A percentile compares a stretch with the other conserved stretches of the same genome.
Evolutionary conservation across 1,140 invertebrate genomes (phyloP).

Genomic region (Drosophila gunungcola): DNA sequence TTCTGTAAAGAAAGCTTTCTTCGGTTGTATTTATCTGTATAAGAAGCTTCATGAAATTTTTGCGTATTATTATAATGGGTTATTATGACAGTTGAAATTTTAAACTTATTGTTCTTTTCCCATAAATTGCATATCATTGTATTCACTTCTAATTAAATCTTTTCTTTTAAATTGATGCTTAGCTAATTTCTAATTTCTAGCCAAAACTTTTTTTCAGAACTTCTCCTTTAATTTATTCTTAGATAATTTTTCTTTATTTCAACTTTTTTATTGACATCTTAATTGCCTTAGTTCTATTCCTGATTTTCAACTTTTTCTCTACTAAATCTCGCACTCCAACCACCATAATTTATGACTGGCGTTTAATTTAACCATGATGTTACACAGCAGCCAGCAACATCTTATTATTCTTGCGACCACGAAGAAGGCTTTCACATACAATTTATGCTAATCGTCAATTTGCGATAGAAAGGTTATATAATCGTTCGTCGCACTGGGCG

Average conservation of each 20-base stretch:
- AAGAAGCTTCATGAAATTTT: constrained; percentile 13
- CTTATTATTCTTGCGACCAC: constrained; percentile 20
- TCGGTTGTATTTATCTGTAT: background rate
- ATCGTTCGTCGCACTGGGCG: constrained; percentile 18
- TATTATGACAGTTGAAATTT: background rate
- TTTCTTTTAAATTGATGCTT: constrained; percentile 26
- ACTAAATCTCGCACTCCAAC: constrained; percentile 7
- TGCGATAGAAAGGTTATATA: constrained; percentile 68
- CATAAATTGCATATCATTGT: constrained; percentile 10
- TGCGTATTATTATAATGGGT: background rate
- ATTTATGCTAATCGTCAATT: constrained; percentile 53
- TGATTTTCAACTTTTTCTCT: constrained; percentile 43
- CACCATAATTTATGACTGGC: constrained; percentile 43
- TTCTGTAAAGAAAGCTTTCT: constrained; percentile 57
- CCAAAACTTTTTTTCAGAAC: constrained; percentile 9
- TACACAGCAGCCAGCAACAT: constrained; percentile 31
- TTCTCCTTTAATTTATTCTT: constrained; percentile 41
- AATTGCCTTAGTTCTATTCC: constrained; percentile 32
- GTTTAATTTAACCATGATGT: constrained; percentile 75
- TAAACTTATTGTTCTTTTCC: background rate
- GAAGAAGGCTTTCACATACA: constrained; percentile 43
- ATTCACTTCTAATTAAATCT: constrained; percentile 14
- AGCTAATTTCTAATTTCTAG: constrained; percentile 48
- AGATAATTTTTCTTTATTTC: constrained; percentile 44
- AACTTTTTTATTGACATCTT: constrained; percentile 45